phyloP scores from a whole-genome alignment of 2,797 vertebrate genomes.

The Sebastes matsubarae region DNA sequence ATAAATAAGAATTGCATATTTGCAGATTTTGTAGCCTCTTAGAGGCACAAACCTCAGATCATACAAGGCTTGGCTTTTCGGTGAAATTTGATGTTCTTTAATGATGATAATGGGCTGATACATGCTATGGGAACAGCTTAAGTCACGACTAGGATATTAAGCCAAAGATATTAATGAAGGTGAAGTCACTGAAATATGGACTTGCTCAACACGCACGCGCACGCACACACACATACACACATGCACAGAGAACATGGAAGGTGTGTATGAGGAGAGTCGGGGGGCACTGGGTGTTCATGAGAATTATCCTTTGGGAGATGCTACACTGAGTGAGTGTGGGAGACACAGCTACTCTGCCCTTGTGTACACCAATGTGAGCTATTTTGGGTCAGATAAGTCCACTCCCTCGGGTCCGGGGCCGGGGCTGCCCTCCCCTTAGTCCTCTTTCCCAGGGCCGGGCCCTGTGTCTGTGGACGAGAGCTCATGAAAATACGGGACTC shows the following conservation, averaged over 20 bases:
- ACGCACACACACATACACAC: conserved; percentile 20
- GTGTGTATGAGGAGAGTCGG: conserved; percentile 40
- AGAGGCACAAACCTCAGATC: conserved; percentile 89
- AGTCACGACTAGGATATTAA: conserved; percentile 36
- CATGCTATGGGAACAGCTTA: conserved; percentile 51
- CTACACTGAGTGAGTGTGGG: conserved; percentile 73
- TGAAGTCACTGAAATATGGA: conserved; percentile 52
- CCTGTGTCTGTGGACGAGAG: conserved; percentile 21
- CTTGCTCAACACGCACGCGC: conserved; percentile 29
- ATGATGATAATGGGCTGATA: conserved; percentile 67
- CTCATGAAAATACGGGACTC: conserved; percentile 62
- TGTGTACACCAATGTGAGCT: conserved; percentile 68
- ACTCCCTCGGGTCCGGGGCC: conserved; percentile 61
- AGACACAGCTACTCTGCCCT: conserved; percentile 74
- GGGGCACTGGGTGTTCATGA: conserved; percentile 57
- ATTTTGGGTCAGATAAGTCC: conserved; percentile 75
- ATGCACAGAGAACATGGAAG: conserved; percentile 36
- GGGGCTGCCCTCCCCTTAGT: conserved; percentile 17
- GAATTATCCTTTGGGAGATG: conserved; percentile 76
- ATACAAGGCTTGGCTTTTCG: conserved; percentile 85
- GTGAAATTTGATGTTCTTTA: conserved; percentile 79
- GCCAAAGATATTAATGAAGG: conserved; percentile 46
- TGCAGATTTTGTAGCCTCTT: conserved; percentile 92
- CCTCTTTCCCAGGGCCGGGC: conserved; percentile 21
- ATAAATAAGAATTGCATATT: conserved; percentile 94